phyloP scores from a whole-genome alignment of 2,113 vertebrate species.

The Chunga burmeisteri region DNA sequence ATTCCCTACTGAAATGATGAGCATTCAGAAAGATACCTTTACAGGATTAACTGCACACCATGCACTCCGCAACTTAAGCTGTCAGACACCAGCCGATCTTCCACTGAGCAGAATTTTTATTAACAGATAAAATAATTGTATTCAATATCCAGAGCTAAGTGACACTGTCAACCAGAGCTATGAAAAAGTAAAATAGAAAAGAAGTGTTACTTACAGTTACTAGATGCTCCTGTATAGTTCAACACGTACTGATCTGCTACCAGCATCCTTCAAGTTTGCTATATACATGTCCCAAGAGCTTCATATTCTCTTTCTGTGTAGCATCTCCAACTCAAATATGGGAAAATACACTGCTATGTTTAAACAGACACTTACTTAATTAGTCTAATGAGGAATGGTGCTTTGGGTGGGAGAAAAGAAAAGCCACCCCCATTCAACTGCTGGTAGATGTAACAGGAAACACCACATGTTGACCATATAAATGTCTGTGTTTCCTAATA shows the following conservation, averaged over 20 bases:
- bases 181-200: background rate
- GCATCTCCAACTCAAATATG: slow-evolving; percentile 1
- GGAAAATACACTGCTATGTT: background rate
- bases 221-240: background rate
- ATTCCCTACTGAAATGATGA: background rate
- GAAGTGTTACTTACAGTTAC: slow-evolving; percentile 58
- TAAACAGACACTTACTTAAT: slow-evolving; percentile 40
- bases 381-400: background rate
- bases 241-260: slow-evolving; percentile 44
- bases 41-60: background rate
- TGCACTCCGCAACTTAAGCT: background rate
- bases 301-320: slow-evolving; percentile 20
- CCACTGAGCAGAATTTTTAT: background rate
- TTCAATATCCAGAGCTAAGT: background rate
- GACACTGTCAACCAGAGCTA: background rate
- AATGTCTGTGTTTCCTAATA: background rate
- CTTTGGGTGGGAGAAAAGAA: slow-evolving; percentile 2
- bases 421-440: background rate
- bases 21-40: background rate
- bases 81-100: background rate
- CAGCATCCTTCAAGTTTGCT: slow-evolving; percentile 68
- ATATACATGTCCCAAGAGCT: slow-evolving; percentile 18
- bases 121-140: background rate
- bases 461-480: slow-evolving; percentile 9
- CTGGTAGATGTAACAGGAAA: background rate